Evolutionary conservation across 2,888 invertebrate species (phyloP), one percentile per base, ranked within the genome.

Genomic region (Acleris holmiana): DNA sequence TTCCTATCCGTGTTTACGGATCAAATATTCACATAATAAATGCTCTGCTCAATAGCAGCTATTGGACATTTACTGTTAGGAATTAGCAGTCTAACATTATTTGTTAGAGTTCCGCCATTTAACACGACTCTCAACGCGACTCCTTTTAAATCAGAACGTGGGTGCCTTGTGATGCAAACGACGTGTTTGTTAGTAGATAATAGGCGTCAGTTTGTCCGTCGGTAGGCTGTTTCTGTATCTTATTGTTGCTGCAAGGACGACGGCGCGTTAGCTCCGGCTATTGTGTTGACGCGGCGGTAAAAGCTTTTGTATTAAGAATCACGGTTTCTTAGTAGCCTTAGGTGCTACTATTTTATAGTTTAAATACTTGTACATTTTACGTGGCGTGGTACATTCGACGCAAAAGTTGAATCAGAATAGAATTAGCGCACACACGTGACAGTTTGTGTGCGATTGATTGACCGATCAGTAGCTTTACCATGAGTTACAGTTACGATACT

Each of bases 201-300:
- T 50, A 63, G 53, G 48, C 50, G 41, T 58, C 23, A 47, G 47
- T 57, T 51, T 47, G 51, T 58, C 15, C n/a, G 21, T 46, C 23
- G 8, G 44, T 21, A 25, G n/a, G 50, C 10, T 48, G 54, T 44
- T 46, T 35, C 35, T 46, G 17, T 50, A 44, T 19, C 48, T 59
- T 41, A 64, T 54, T 58, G 53, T 64, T 19, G n/a, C 18, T 15
- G 58, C 63, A 64, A 64, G 63, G 63, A 64, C 58, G 47, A 3
- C 19, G 19, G 13, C 23, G 23, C 19, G 41, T 53, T 25, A 46
- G 56, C 15, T 23, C 25, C 48, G 19, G 47, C 40, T 6, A 61
- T 55, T 61, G 51, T 60, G 7, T 41, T 58, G 40, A 2, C 13
- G 35, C 0, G 21, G 18, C n/a, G 40, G 57, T 35, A 13, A 29